These are phyloP conservation scores for Pentalonia nigronervosa DNA, from an alignment of 1,140 invertebrate species.

Conservation along the genomic window DNA sequence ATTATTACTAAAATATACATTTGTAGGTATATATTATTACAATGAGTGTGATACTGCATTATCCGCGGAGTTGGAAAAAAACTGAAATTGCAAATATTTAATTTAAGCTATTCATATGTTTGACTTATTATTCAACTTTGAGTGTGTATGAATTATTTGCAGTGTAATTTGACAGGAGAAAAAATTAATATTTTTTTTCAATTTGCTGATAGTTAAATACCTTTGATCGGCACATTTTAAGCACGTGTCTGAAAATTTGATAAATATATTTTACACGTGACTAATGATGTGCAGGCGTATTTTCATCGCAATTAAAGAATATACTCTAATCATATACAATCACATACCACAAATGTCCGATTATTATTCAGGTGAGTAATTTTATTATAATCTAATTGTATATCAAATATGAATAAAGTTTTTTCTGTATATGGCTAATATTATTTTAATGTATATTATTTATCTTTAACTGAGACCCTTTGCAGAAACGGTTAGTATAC, in stretches of 20 bases:
- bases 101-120: background rate
- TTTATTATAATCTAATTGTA: background rate
- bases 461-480: background rate
- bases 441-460: background rate
- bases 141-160: background rate
- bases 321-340: background rate
- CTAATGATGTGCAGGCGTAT: background rate
- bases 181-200: background rate
- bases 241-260: background rate
- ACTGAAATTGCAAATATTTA: background rate
- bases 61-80: background rate
- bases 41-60: background rate
- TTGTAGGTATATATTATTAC: background rate
- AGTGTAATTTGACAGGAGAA: background rate
- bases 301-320: background rate
- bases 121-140: background rate
- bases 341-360: background rate
- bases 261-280: background rate
- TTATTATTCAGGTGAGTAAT: background rate
- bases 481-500: background rate
- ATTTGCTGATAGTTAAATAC: conserved; percentile 6
- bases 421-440: background rate
- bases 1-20: background rate
- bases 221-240: background rate
- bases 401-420: background rate